These are phyloP conservation scores for Chloromyia formosa DNA, from an alignment of 2,888 invertebrate genomes.

Conservation along the genomic window DNA sequence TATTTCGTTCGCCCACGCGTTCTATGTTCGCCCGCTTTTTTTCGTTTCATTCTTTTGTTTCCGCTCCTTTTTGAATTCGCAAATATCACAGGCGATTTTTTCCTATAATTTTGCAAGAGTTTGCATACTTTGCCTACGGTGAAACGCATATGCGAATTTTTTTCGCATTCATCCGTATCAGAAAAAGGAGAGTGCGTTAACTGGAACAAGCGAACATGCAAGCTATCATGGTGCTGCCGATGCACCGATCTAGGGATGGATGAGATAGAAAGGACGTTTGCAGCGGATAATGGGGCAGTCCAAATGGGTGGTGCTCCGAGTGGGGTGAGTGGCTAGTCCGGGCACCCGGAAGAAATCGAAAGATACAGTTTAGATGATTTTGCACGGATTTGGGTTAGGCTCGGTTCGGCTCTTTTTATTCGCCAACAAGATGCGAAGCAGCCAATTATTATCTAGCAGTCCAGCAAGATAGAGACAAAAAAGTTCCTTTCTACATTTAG, in stretches of 20 bases:
- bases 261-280: not conserved
- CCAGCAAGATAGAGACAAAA: conserved; percentile 27
- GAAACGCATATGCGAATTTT: conserved; percentile 40
- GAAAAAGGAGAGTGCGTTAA: conserved; percentile 47
- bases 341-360: conserved; percentile 7
- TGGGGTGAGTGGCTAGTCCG: not conserved
- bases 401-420: conserved; percentile 38
- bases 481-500: conserved; percentile 48
- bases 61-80: conserved; percentile 20
- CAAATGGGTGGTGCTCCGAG: not conserved
- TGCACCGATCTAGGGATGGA: not conserved
- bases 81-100: conserved; percentile 31
- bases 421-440: conserved; percentile 48
- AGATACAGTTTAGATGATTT: conserved; percentile 27
- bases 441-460: conserved; percentile 45
- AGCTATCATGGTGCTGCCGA: not conserved
- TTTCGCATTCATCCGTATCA: conserved; percentile 19
- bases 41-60: conserved; percentile 23
- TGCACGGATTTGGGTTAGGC: not conserved
- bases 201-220: conserved; percentile 43
- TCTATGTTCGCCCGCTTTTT: not conserved
- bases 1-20: conserved; percentile 12
- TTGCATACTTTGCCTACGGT: conserved; percentile 23
- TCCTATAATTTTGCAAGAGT: conserved; percentile 32
- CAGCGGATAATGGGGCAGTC: not conserved